phyloP scores from a whole-genome alignment of 2,113 vertebrate genomes.

The Reinhardtius hippoglossoides region DNA sequence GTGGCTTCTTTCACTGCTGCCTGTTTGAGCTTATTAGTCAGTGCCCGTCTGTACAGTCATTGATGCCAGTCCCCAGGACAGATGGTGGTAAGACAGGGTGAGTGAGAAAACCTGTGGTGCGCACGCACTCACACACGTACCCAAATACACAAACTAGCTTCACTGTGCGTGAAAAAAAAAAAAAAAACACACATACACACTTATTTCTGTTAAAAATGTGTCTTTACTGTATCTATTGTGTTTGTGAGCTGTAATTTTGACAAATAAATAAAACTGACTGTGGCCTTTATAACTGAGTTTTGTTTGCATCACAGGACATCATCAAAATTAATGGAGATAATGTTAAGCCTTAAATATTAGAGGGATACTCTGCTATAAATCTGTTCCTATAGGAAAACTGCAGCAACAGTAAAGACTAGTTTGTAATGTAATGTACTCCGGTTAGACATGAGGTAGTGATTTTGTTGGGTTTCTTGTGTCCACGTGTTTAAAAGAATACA shows the following conservation, averaged over 20 bases:
- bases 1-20: conserved; percentile 67
- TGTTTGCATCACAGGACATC: neutral
- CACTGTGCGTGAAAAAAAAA: neutral
- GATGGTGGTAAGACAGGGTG: conserved; percentile 67
- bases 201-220: too few relatives aligned
- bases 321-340: neutral
- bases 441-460: neutral
- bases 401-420: neutral
- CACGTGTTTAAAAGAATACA: conserved; percentile 10
- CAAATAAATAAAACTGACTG: neutral
- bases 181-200: too few relatives aligned
- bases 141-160: conserved; percentile 4
- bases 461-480: neutral
- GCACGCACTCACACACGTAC: conserved; percentile 4
- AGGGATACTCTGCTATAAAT: neutral
- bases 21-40: conserved; percentile 77
- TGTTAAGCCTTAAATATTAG: neutral
- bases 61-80: conserved; percentile 75
- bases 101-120: conserved; percentile 60
- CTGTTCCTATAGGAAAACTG: too few relatives aligned
- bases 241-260: neutral
- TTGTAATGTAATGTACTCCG: neutral
- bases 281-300: neutral
- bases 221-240: too few relatives aligned
- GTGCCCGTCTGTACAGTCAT: conserved; percentile 73